Percentiles rank a stretch among this genome's conserved stretches.
phyloP scores from a whole-genome alignment of 2,113 vertebrate species.

The Bombycilla garrulus region DNA sequence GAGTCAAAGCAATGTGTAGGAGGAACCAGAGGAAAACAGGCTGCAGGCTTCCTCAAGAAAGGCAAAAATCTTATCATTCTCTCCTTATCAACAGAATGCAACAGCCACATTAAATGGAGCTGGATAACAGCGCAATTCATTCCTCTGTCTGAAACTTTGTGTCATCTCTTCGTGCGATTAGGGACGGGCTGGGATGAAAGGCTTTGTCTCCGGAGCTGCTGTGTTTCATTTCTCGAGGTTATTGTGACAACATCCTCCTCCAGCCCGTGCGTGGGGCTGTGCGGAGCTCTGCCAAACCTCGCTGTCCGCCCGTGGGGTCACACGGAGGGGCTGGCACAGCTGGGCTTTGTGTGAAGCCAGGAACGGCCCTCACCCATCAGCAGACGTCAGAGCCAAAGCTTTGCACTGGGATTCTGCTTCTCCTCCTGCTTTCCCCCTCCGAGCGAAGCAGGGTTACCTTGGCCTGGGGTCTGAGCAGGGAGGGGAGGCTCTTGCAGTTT shows the following conservation, averaged over 20 bases:
- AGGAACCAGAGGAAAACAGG: neutral
- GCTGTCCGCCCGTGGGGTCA: neutral
- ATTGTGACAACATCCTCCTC: neutral
- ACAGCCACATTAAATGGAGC: neutral
- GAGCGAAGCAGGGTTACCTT: neutral
- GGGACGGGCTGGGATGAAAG: neutral
- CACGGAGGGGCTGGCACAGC: neutral
- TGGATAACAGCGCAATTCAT: neutral
- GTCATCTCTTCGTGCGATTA: neutral
- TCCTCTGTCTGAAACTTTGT: neutral
- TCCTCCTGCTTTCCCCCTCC: neutral
- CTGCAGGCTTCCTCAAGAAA: neutral
- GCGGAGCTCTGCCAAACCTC: neutral
- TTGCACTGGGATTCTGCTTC: neutral
- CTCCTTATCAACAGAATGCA: conserved; percentile 1
- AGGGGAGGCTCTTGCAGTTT: neutral
- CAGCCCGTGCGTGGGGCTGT: neutral
- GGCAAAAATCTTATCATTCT: neutral
- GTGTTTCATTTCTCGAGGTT: conserved; percentile 1
- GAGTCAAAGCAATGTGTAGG: neutral
- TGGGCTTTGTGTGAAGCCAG: neutral
- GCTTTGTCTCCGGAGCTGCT: neutral
- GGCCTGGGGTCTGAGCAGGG: neutral
- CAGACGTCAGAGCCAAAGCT: neutral
- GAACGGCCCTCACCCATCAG: neutral